A percentile compares a stretch with the other conserved stretches of the same genome.
Evolutionary conservation across 1,140 invertebrate species (phyloP).

Genomic region (Galleria mellonella): DNA sequence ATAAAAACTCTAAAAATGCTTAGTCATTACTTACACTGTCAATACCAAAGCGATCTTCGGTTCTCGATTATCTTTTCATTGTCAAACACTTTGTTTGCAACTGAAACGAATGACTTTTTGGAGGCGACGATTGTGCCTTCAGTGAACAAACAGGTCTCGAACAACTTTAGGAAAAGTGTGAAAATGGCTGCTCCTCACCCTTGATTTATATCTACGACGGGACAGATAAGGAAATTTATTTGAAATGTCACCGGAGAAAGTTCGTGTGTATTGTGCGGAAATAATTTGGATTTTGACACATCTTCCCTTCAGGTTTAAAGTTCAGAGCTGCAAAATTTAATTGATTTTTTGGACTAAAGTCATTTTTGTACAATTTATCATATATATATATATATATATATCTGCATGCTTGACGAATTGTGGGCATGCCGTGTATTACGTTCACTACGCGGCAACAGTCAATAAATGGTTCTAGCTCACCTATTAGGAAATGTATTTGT

Average conservation of each 20-base stretch:
- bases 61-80: constrained; percentile 22
- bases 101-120: constrained; percentile 23
- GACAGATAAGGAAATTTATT: constrained; percentile 34
- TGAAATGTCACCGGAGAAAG: constrained; percentile 11
- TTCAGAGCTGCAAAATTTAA: too few species aligned
- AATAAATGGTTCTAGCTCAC: too few species aligned
- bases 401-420: too few species aligned
- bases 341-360: too few species aligned
- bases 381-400: too few species aligned
- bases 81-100: constrained; percentile 22
- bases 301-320: constrained; percentile 1
- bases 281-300: constrained; percentile 14
- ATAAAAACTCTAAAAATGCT: background rate
- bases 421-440: too few species aligned
- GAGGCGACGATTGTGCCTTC: constrained; percentile 20
- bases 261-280: constrained; percentile 16
- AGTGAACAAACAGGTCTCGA: constrained; percentile 28
- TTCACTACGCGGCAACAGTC: too few species aligned
- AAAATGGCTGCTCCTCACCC: constrained; percentile 19
- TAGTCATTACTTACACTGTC: background rate
- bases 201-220: constrained; percentile 32
- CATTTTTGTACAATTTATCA: too few species aligned
- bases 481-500: too few species aligned
- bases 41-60: constrained; percentile 6
- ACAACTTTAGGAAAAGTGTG: constrained; percentile 21